Conservation (phyloP, 2,797 vertebrate species). For the Euthynnus affinis region DNA sequence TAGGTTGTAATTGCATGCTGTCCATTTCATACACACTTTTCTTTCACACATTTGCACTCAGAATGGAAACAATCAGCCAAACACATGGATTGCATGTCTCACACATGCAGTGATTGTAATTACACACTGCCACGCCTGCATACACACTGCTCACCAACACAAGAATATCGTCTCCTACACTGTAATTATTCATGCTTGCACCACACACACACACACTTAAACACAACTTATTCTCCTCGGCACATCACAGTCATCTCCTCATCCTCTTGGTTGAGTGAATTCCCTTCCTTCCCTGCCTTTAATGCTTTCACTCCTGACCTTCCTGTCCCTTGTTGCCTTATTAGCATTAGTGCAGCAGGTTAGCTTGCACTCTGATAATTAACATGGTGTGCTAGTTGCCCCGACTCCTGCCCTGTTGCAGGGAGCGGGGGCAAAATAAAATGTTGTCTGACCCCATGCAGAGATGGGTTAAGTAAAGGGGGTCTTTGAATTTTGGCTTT, state of each 20-base stretch:
- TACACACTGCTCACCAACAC: constrained; percentile 6
- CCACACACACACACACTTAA: not conserved
- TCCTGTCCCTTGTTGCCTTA: constrained; percentile 6
- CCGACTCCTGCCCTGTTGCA: not conserved
- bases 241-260: constrained; percentile 1
- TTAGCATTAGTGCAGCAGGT: constrained; percentile 46
- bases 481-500: constrained; percentile 21
- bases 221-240: not conserved
- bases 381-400: constrained; percentile 5
- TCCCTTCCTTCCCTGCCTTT: not conserved
- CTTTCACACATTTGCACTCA: not conserved
- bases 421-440: constrained; percentile 1
- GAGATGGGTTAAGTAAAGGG: constrained; percentile 1
- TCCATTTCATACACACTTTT: constrained; percentile 20
- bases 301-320: not conserved
- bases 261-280: not conserved
- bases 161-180: not conserved
- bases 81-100: constrained; percentile 22
- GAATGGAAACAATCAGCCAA: constrained; percentile 34
- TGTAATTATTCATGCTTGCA: constrained; percentile 17
- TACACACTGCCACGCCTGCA: constrained; percentile 2
- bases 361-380: constrained; percentile 29
- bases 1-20: constrained; percentile 45
- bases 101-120: constrained; percentile 22
- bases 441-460: constrained; percentile 3